phyloP scores from a whole-genome alignment of 2,113 vertebrate species.

The Corydoras sp. region DNA sequence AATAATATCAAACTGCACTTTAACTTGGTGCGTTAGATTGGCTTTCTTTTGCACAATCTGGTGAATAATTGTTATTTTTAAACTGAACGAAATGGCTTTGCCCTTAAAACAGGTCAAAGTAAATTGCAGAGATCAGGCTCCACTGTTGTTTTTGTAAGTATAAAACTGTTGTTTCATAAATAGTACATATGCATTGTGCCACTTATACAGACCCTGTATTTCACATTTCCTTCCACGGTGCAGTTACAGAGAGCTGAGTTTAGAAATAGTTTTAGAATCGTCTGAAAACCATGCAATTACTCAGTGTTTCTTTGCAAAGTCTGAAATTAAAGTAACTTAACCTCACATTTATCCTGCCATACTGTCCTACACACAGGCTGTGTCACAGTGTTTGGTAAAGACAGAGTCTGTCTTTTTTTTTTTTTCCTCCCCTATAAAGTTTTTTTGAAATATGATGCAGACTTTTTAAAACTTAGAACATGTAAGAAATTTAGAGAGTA shows the following conservation, averaged over 20 bases:
- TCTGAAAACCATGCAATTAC: conserved; percentile 44
- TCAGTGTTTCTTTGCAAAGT: conserved; percentile 28
- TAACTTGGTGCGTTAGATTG: too few relatives aligned
- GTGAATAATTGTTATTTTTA: too few relatives aligned
- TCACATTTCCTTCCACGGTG: conserved; percentile 41
- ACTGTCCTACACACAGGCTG: conserved; percentile 25
- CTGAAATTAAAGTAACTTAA: conserved; percentile 41
- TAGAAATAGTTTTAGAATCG: conserved; percentile 33
- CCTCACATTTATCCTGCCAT: conserved; percentile 40
- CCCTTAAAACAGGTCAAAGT: not conserved
- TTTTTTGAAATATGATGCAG: too few relatives aligned
- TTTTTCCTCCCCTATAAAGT: too few relatives aligned
- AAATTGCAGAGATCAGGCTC: conserved; percentile 40
- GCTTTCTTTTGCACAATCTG: too few relatives aligned
- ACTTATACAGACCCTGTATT: conserved; percentile 44
- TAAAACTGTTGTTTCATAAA: conserved; percentile 32
- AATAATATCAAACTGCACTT: not conserved
- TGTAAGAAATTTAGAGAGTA: too few relatives aligned
- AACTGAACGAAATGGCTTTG: too few relatives aligned
- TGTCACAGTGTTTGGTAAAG: conserved; percentile 21
- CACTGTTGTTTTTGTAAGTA: conserved; percentile 47
- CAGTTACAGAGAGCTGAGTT: conserved; percentile 40
- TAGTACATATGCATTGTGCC: conserved; percentile 38
- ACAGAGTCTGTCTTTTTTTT: conserved; percentile 10
- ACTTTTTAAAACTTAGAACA: too few relatives aligned